These are phyloP conservation scores for Gymnocheta viridis DNA, from an alignment of 2,888 invertebrate species.

Conservation along the genomic window DNA sequence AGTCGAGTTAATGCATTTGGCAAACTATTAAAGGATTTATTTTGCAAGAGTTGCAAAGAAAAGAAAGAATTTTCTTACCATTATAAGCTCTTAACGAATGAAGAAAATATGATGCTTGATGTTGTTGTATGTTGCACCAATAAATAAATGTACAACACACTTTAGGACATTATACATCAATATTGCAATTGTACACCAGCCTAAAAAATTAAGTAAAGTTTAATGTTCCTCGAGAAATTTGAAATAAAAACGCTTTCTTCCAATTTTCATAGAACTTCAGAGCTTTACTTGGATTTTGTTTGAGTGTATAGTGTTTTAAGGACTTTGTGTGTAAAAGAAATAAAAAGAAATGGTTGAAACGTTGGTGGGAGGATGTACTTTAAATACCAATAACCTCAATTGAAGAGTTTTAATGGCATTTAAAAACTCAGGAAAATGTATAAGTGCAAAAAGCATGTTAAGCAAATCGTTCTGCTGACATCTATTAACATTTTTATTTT, in stretches of 20 bases:
- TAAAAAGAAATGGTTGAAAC: not conserved
- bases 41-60: conserved; percentile 40
- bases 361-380: conserved; percentile 35
- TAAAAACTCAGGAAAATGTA: conserved; percentile 37
- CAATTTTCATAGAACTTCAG: not conserved
- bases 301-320: conserved; percentile 4
- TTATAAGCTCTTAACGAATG: conserved; percentile 66
- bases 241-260: not conserved
- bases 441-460: conserved; percentile 55
- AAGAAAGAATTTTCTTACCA: conserved; percentile 58
- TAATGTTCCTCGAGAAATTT: not conserved
- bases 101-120: conserved; percentile 35
- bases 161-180: not conserved
- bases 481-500: conserved; percentile 32
- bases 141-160: not conserved
- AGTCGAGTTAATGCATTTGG: conserved; percentile 67
- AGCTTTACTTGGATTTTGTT: not conserved
- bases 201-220: not conserved
- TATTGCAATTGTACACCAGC: conserved; percentile 3
- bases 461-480: conserved; percentile 48
- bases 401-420: conserved; percentile 66
- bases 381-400: conserved; percentile 66
- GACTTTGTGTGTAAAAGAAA: not conserved
- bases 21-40: conserved; percentile 69
- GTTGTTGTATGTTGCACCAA: conserved; percentile 1